These are phyloP conservation scores for Dioctria linearis DNA, from an alignment of 2,888 invertebrate species.

Conservation along the genomic window DNA sequence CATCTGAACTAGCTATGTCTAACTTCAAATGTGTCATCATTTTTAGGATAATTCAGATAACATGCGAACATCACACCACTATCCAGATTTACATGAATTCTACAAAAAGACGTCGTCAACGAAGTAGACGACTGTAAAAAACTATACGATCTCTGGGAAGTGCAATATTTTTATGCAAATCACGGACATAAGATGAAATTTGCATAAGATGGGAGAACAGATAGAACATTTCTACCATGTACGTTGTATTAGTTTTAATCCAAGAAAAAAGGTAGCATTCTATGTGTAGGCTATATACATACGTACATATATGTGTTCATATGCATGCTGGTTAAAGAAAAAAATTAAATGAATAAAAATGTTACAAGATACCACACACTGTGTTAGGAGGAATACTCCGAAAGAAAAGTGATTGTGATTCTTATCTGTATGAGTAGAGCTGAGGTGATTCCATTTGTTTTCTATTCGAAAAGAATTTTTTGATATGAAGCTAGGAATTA, in stretches of 20 bases:
- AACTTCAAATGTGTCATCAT: too few species aligned
- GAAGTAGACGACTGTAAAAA: too few species aligned
- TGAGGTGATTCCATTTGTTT: too few species aligned
- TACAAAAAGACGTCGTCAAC: too few species aligned
- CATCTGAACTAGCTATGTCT: too few species aligned
- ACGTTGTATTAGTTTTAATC: slow-evolving; percentile 35
- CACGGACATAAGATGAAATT: slow-evolving; percentile 56
- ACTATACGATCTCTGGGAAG: slow-evolving; percentile 18
- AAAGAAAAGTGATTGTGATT: slow-evolving; percentile 36
- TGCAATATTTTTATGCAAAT: slow-evolving; percentile 58
- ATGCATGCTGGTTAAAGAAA: not conserved
- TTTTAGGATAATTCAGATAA: too few species aligned
- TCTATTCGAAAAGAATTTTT: too few species aligned
- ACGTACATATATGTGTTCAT: not conserved
- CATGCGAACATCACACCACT: too few species aligned
- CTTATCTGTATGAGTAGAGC: slow-evolving; percentile 1
- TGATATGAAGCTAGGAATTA: too few species aligned
- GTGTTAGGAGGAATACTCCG: slow-evolving; percentile 5
- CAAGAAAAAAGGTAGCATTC: not conserved
- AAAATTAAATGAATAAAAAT: not conserved
- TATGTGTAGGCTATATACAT: too few species aligned
- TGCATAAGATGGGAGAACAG: slow-evolving; percentile 48
- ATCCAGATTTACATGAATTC: too few species aligned
- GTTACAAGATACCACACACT: slow-evolving; percentile 11
- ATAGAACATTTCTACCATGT: slow-evolving; percentile 6